phyloP scores from a whole-genome alignment of 1,140 invertebrate genomes.

The Mya arenaria region DNA sequence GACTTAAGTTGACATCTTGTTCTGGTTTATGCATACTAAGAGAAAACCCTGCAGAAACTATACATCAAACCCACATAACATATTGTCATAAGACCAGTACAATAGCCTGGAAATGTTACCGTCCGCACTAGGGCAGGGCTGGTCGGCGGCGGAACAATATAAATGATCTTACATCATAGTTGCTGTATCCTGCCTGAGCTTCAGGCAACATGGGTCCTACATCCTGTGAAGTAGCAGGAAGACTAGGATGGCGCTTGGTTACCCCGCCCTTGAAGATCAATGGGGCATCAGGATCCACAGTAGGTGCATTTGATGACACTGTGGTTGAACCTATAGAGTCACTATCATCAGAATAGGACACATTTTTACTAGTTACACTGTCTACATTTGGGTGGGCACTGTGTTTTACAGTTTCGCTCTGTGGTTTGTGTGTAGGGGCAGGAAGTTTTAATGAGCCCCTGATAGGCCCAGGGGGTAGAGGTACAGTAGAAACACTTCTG shows the following conservation, averaged over 20 bases:
- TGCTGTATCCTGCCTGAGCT: too few relatives aligned
- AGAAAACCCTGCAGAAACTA: too few relatives aligned
- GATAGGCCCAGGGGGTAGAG: background rate
- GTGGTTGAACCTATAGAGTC: background rate
- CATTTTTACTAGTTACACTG: background rate
- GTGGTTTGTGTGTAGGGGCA: conserved; percentile 19
- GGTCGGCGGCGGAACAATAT: too few relatives aligned
- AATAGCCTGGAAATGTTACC: too few relatives aligned
- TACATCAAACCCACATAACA: too few relatives aligned
- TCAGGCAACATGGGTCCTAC: background rate
- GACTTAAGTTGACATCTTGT: too few relatives aligned
- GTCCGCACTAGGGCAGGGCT: too few relatives aligned
- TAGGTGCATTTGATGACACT: background rate
- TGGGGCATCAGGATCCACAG: conserved; percentile 26
- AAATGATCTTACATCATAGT: too few relatives aligned
- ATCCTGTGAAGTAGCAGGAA: background rate
- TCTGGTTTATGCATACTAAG: too few relatives aligned
- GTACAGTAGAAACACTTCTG: conserved; percentile 35
- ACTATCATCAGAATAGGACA: background rate
- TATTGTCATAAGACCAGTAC: too few relatives aligned
- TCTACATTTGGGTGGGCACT: background rate
- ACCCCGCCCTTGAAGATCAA: conserved; percentile 45
- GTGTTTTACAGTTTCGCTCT: background rate
- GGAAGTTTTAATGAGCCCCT: conserved; percentile 44
- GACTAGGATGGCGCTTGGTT: background rate